Evolutionary conservation across 2,888 invertebrate species (phyloP).

Genomic region (Coleophora flavipennella): DNA sequence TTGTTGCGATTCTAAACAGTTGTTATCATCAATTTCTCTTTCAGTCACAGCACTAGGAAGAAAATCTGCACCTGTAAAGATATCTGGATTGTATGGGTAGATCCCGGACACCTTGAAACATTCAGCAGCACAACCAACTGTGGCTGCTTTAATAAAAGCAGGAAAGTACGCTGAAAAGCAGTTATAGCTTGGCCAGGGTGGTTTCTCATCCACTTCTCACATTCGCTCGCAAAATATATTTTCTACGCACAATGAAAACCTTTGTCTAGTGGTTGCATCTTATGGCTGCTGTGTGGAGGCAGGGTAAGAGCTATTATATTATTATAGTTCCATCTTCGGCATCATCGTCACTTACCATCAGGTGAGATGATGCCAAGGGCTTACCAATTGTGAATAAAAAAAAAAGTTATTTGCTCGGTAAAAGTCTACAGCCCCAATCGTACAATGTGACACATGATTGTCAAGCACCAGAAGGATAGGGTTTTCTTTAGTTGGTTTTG

Average conservation of each 20-base stretch:
- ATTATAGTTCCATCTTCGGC: too few species aligned
- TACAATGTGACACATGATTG: conserved; percentile 11
- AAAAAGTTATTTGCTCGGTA: conserved; percentile 8
- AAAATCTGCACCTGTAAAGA: conserved; percentile 4
- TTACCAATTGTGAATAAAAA: too few species aligned
- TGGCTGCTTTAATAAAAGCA: conserved; percentile 3
- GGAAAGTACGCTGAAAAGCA: conserved; percentile 1
- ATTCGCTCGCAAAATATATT: neutral
- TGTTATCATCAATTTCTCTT: neutral
- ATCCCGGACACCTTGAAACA: conserved; percentile 6
- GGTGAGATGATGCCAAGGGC: too few species aligned
- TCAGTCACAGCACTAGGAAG: neutral
- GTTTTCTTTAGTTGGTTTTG: conserved; percentile 5
- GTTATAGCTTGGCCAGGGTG: conserved; percentile 6
- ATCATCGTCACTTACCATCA: too few species aligned
- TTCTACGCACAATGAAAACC: conserved; percentile 1
- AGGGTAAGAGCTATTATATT: conserved; percentile 11
- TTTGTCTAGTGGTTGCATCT: conserved; percentile 13
- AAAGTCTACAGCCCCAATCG: conserved; percentile 7
- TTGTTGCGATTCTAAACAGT: neutral
- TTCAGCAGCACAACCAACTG: conserved; percentile 1
- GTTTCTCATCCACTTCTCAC: conserved; percentile 1
- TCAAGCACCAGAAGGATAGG: conserved; percentile 15
- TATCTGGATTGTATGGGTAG: conserved; percentile 2
- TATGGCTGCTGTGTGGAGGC: conserved; percentile 13